Percentiles rank a stretch among this genome's conserved stretches.
These are phyloP conservation scores for Anhinga anhinga DNA, from an alignment of 2,113 vertebrate species.

Conservation along the genomic window DNA sequence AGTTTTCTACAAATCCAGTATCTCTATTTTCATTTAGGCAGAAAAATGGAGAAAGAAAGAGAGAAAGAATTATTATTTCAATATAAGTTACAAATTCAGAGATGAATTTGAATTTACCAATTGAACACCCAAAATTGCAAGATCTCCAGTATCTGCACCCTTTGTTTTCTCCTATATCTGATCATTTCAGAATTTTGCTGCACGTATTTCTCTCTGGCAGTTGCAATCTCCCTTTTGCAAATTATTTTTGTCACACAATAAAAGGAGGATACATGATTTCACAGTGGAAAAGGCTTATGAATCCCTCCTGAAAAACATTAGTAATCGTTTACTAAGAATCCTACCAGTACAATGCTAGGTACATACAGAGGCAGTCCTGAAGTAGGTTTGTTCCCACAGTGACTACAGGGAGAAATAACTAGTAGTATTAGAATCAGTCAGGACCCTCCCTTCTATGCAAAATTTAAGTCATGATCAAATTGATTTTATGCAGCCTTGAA, in stretches of 20 bases:
- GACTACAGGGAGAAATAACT: background rate
- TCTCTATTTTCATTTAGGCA: conserved; percentile 41
- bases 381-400: background rate
- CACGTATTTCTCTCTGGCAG: background rate
- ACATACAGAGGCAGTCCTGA: background rate
- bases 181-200: background rate
- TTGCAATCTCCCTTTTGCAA: background rate
- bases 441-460: background rate
- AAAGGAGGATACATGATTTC: background rate
- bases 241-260: background rate
- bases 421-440: background rate
- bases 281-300: background rate
- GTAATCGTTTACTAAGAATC: background rate
- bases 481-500: conserved; percentile 32
- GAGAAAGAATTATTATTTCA: conserved; percentile 48
- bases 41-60: conserved; percentile 23
- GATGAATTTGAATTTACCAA: conserved; percentile 10
- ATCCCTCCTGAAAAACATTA: background rate
- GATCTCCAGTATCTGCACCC: background rate
- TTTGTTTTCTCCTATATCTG: background rate
- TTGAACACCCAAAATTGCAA: background rate
- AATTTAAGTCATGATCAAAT: background rate
- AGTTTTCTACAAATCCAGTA: conserved; percentile 48
- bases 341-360: background rate
- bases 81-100: conserved; percentile 2